Evolutionary conservation across 2,797 vertebrate species (phyloP).

Genomic region (Yasuhikotakia modesta): DNA sequence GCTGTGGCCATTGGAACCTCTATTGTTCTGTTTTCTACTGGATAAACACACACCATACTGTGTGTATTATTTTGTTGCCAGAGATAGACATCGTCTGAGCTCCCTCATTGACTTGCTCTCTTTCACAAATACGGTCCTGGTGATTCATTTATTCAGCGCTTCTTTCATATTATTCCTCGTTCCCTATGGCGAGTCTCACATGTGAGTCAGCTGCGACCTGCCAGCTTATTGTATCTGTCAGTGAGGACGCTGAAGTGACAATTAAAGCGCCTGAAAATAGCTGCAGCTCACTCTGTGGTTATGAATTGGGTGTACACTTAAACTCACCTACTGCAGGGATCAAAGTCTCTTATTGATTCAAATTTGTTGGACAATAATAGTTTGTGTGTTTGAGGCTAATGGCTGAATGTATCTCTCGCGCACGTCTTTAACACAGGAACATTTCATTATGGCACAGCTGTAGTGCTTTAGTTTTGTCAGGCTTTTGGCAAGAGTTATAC

Average conservation of each 20-base stretch:
- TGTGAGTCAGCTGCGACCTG: slow-evolving; percentile 38
- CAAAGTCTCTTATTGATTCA: slow-evolving; percentile 38
- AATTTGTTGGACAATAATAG: slow-evolving; percentile 28
- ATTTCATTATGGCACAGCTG: background rate
- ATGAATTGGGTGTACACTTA: slow-evolving; percentile 31
- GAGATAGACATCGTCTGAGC: slow-evolving; percentile 2
- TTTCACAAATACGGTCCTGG: slow-evolving; percentile 15
- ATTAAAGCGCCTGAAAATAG: slow-evolving; percentile 45
- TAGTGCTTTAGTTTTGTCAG: background rate
- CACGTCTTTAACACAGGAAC: background rate
- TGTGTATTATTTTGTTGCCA: background rate
- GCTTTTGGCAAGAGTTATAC: slow-evolving; percentile 3
- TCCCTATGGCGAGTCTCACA: slow-evolving; percentile 33
- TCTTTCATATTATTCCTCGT: slow-evolving; percentile 32
- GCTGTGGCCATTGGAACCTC: background rate
- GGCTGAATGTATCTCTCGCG: slow-evolving; percentile 6
- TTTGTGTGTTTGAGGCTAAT: slow-evolving; percentile 15
- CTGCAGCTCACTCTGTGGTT: slow-evolving; percentile 19
- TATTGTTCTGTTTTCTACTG: background rate
- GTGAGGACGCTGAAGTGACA: slow-evolving; percentile 46
- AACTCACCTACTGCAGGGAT: slow-evolving; percentile 36
- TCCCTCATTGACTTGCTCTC: slow-evolving; percentile 20
- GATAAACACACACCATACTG: slow-evolving; percentile 1
- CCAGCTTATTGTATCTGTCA: slow-evolving; percentile 50
- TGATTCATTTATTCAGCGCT: slow-evolving; percentile 44